Evolutionary conservation across 92 coral and sea anemone species (phyloP), one percentile per base, ranked within the genome.

Genomic region (Umimayanthus kanabou): DNA sequence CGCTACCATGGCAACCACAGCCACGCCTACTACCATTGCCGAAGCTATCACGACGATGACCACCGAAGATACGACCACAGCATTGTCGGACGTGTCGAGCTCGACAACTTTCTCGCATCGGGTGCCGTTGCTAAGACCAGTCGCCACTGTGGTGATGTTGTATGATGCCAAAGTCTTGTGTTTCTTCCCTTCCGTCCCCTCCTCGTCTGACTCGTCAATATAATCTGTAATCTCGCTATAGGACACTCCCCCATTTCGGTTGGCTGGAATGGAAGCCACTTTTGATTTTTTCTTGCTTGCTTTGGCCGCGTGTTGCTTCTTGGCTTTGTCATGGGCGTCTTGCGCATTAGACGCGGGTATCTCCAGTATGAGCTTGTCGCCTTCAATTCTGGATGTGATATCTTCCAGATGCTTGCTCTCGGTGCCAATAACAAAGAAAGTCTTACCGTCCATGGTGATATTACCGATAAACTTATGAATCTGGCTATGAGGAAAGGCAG

Each of bases 1-100:
- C 3, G 99, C 99, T 76, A 97, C 98, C 99, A 97, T 97, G 80
- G 99, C 99, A 89, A 97, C 99, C 26, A 97, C 95, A 40, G 99
- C 99, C 26, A 97, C 99, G 20, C 99, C 99, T 42, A 97, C 99
- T 29, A 97, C 99, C 99, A 97, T 97, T 87, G 99, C 99, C 92
- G 99, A 97, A 66, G 99, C 99, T 26, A 97, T 97, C 58, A 97
- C 99, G 87, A 97, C 99, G 89, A 97, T 97, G 29, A 97, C 99
- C 16, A 97, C 99, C 89, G 99, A 97, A 39, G 99, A 97, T 80
- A 97, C 99, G 79, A 97, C 99, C 86, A 97, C 99, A 53, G 99
- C 99, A 80, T 97, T 97, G 85, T 97, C 99, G 87, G 99, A 97
- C 28, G 99, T 95, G 33, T 97, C 98, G 53, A 97, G 96, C 79